Conservation (phyloP, 2,797 vertebrate species). For the Odontamblyopus rebecca region DNA sequence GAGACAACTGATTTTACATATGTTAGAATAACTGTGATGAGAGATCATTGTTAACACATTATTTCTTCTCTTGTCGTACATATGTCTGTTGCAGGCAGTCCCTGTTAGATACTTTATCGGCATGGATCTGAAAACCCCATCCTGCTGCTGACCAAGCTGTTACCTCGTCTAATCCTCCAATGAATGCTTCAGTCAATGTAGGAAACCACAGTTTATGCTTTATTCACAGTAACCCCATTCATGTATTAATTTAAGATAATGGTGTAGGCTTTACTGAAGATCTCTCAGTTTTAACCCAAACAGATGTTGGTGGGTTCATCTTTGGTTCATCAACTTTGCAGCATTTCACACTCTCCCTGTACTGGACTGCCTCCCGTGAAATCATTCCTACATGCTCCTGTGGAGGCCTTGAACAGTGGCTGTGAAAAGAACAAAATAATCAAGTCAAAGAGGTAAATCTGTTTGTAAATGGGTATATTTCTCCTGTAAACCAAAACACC, state of each 20-base stretch:
- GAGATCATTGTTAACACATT: neutral
- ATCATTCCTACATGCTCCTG: slow-evolving; percentile 72
- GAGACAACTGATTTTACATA: neutral
- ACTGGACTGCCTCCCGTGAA: slow-evolving; percentile 70
- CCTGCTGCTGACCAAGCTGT: slow-evolving; percentile 77
- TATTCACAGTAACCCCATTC: neutral
- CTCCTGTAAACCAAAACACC: too few species aligned
- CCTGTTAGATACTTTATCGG: slow-evolving; percentile 80
- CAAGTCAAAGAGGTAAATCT: slow-evolving; percentile 55
- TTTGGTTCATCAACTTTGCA: slow-evolving; percentile 81
- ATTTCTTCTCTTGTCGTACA: neutral
- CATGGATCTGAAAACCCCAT: slow-evolving; percentile 82
- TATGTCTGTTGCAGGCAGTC: slow-evolving; percentile 76
- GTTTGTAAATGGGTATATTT: neutral
- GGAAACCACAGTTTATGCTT: slow-evolving; percentile 33
- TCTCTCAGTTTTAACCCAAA: slow-evolving; percentile 63
- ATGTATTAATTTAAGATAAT: slow-evolving; percentile 7
- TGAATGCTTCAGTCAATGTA: slow-evolving; percentile 80
- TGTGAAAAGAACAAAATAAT: slow-evolving; percentile 53
- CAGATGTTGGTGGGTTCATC: slow-evolving; percentile 78
- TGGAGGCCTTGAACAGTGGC: slow-evolving; percentile 65
- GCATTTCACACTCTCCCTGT: slow-evolving; percentile 64
- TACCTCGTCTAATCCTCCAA: slow-evolving; percentile 78
- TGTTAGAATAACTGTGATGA: neutral
- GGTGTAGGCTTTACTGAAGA: slow-evolving; percentile 77